These are phyloP conservation scores for Genyomyrus donnyi DNA, from an alignment of 2,113 vertebrate genomes.

Conservation along the genomic window DNA sequence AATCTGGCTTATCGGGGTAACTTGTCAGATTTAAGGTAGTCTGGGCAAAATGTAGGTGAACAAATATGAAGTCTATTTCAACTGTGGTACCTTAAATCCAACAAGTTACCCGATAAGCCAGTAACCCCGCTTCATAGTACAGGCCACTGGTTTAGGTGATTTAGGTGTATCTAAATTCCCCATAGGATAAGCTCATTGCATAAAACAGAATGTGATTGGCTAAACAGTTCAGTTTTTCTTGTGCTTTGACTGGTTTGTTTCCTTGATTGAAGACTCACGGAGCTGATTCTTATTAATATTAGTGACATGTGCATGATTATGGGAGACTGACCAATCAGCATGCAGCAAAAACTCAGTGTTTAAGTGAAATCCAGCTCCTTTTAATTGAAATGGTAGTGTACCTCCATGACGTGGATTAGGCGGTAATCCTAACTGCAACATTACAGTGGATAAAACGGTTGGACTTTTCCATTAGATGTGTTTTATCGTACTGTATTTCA, in stretches of 20 bases:
- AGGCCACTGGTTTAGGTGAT: neutral
- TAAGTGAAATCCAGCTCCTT: neutral
- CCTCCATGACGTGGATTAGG: too few relatives aligned
- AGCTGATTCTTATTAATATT: too few relatives aligned
- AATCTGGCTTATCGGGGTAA: too few relatives aligned
- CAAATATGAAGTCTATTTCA: too few relatives aligned
- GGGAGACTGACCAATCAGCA: too few relatives aligned
- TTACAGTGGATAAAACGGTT: neutral
- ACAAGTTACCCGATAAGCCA: too few relatives aligned
- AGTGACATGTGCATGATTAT: too few relatives aligned
- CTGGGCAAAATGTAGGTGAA: too few relatives aligned
- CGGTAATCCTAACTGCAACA: neutral
- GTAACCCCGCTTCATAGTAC: too few relatives aligned
- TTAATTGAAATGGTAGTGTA: neutral
- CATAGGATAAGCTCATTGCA: neutral
- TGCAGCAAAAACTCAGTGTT: too few relatives aligned
- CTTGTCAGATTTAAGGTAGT: too few relatives aligned
- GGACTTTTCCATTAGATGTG: neutral
- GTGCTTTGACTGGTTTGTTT: neutral
- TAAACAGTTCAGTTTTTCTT: neutral
- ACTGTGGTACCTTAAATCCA: too few relatives aligned
- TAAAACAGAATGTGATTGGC: neutral
- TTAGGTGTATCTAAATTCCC: neutral
- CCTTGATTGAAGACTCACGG: neutral
- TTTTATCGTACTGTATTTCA: neutral